These are phyloP conservation scores for Saxidomus purpurata DNA, from an alignment of 1,140 invertebrate species.

Conservation along the genomic window DNA sequence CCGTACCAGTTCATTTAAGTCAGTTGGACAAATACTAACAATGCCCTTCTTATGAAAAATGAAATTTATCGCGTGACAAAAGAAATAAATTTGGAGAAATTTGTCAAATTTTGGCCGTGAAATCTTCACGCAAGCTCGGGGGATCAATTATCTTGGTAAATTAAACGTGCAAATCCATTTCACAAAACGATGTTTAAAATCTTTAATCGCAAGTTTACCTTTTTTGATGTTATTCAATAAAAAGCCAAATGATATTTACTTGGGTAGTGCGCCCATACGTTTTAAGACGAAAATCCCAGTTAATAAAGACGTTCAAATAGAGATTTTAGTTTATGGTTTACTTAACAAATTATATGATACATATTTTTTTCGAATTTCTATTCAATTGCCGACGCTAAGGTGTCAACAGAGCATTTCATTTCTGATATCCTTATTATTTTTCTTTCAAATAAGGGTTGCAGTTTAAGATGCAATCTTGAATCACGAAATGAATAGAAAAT, in stretches of 20 bases:
- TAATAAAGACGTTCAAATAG: slow-evolving; percentile 29
- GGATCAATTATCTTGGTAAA: slow-evolving; percentile 36
- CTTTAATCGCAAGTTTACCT: slow-evolving; percentile 9
- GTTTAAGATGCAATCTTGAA: slow-evolving; percentile 18
- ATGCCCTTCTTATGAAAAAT: not conserved
- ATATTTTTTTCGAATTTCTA: slow-evolving; percentile 13
- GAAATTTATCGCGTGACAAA: slow-evolving; percentile 3
- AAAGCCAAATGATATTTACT: slow-evolving; percentile 19
- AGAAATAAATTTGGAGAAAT: slow-evolving; percentile 1
- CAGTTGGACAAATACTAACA: not conserved
- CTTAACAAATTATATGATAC: slow-evolving; percentile 44
- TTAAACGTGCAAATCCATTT: slow-evolving; percentile 7
- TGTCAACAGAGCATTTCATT: slow-evolving; percentile 1
- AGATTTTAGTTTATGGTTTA: slow-evolving; percentile 9
- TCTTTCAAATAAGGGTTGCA: slow-evolving; percentile 8
- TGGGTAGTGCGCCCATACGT: not conserved
- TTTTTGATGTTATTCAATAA: slow-evolving; percentile 46
- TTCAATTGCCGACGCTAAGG: not conserved
- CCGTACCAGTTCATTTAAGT: too few species aligned
- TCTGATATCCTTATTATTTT: slow-evolving; percentile 45
- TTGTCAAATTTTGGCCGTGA: slow-evolving; percentile 23
- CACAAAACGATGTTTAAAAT: slow-evolving; percentile 32
- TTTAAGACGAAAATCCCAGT: slow-evolving; percentile 7
- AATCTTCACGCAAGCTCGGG: not conserved
- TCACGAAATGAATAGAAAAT: not conserved